Base-by-base conservation (phyloP, 2,113 vertebrate species). In the Anser brachyrhynchus region DNA sequence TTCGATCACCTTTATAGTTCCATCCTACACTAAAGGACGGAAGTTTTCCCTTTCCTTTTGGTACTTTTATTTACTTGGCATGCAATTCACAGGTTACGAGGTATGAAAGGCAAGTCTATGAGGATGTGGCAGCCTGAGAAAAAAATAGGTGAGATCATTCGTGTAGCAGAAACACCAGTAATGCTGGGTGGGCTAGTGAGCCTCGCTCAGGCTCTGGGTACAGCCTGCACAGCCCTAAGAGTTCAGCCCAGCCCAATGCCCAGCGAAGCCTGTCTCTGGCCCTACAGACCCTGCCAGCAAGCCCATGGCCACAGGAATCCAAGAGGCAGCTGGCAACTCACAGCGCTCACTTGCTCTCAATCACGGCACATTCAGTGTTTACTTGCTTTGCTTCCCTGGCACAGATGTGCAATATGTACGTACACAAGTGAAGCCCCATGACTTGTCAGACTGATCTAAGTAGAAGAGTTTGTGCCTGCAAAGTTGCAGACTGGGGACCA, bases 321-420 rank as follows among this genome's bases (percentile, higher is more conserved):
- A 10, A 54, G 31, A 71, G 71, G 25, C 57, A 67, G 46, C 19
- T 0, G 0, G 29, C 35, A 78, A 41, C 54, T 41, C 0, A 0
- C 22, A n/a, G 52, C 5, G 20, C 41, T 72, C 2, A 0, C 31
- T 44, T 35, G 46, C 52, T 52, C 52, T 61, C 39, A 41, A 1
- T 0, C 7, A 28, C 65, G 62, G 75, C 71, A 69, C 35, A 35
- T 25, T 54, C 37, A 62, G 5, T 6, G n/a, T 12, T 26, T 10
- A 5, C 13, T 58, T 54, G 89, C 46, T 74, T 57, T 3, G 5
- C 49, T 59, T 22, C 59, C 44, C 51, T 51, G 41, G 62, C 44
- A 65, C 41, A 57, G 69, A 17, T 6, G 43, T 29, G 25, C 9
- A 1, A 16, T 31, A 43, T 5, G 4, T 49, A 52, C 57, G 46